These are phyloP conservation scores for Anolis apletophallus DNA, from an alignment of 2,797 vertebrate species.

Conservation along the genomic window DNA sequence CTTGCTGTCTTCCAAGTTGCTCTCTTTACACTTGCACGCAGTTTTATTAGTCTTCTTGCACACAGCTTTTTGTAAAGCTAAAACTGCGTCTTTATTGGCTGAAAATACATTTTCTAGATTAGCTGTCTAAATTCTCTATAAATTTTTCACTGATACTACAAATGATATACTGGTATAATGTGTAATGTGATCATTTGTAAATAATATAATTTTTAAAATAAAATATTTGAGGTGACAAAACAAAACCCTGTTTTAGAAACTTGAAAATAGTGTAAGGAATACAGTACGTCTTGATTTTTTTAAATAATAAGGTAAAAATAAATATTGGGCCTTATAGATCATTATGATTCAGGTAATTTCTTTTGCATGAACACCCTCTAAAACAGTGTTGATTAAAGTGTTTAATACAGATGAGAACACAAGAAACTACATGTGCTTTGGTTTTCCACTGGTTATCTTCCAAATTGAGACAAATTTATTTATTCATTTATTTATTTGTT, in stretches of 20 bases:
- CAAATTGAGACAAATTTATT: neutral
- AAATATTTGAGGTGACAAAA: neutral
- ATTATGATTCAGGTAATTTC: neutral
- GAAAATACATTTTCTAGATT: too few species aligned
- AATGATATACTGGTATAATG: too few species aligned
- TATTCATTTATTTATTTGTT: too few species aligned
- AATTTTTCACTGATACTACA: too few species aligned
- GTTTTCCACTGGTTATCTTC: neutral
- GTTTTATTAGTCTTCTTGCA: too few species aligned
- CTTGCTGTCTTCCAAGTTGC: too few species aligned
- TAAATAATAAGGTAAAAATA: neutral
- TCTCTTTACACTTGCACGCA: too few species aligned
- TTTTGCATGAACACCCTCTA: neutral
- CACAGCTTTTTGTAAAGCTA: too few species aligned
- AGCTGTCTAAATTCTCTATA: too few species aligned
- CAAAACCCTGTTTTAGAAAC: neutral
- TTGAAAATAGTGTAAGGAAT: neutral
- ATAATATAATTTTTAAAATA: neutral
- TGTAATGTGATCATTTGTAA: too few species aligned
- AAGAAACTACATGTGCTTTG: neutral
- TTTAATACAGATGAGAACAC: neutral
- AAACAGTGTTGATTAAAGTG: neutral
- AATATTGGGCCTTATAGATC: neutral
- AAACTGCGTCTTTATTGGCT: too few species aligned
- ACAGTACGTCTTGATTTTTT: neutral